These are phyloP conservation scores for Eonycteris spelaea DNA, from an alignment of 2,113 vertebrate genomes.

Conservation along the genomic window DNA sequence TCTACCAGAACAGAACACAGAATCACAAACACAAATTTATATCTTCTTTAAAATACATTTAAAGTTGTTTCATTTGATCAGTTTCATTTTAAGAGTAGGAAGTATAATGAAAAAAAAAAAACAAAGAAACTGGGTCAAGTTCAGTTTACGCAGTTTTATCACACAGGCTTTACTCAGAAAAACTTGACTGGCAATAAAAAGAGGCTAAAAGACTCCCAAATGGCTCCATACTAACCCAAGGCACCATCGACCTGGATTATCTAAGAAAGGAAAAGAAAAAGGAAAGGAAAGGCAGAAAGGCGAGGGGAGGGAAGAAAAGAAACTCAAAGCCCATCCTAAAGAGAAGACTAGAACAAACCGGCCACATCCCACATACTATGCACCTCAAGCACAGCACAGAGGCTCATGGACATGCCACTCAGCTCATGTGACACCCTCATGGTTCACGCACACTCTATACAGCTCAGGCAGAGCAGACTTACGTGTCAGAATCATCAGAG, in stretches of 20 bases:
- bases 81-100: neutral
- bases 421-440: neutral
- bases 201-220: neutral
- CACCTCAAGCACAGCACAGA: neutral
- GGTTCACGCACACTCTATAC: fast-evolving
- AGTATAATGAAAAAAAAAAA: neutral
- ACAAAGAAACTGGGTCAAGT: neutral
- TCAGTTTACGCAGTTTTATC: fast-evolving
- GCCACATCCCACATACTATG: fast-evolving
- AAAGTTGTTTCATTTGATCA: neutral
- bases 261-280: neutral
- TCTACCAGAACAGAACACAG: neutral
- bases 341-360: neutral
- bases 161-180: too few relatives aligned
- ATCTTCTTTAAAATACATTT: too few relatives aligned
- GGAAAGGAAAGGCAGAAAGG: neutral
- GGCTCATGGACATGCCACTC: neutral
- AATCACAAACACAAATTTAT: neutral
- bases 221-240: neutral
- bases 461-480: slow-evolving; percentile 59
- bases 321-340: neutral
- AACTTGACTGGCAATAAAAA: neutral
- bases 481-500: slow-evolving; percentile 94
- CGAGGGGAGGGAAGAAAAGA: neutral
- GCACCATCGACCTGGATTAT: neutral